Evolutionary conservation across 1,140 invertebrate species (phyloP).

Genomic region (Thrips palmi): DNA sequence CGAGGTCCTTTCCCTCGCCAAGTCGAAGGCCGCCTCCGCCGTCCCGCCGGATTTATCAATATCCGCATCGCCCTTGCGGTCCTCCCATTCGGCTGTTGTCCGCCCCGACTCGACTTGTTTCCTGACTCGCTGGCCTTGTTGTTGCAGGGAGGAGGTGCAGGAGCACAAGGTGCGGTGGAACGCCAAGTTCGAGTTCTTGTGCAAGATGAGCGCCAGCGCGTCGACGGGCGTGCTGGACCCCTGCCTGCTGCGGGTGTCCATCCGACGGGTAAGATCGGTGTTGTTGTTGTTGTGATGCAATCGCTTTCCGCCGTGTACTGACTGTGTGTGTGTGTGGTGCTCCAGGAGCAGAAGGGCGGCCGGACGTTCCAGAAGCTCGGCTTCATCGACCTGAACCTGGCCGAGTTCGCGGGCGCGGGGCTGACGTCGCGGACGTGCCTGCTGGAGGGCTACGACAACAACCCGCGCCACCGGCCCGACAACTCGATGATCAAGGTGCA

Average conservation of each 20-base stretch:
- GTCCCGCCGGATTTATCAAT: too few species aligned
- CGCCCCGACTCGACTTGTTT: neutral
- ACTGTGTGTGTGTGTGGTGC: conserved; percentile 15
- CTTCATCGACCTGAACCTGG: conserved; percentile 89
- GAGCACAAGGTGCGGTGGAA: conserved; percentile 88
- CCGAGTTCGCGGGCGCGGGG: conserved; percentile 90
- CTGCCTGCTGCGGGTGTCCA: conserved; percentile 77
- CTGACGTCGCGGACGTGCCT: conserved; percentile 65
- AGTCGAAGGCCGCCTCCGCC: too few species aligned
- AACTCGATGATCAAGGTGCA: conserved; percentile 86
- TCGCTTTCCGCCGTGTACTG: too few species aligned
- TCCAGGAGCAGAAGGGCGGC: conserved; percentile 64
- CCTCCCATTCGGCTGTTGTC: conserved; percentile 4
- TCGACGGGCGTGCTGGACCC: conserved; percentile 85
- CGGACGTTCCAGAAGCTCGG: conserved; percentile 89
- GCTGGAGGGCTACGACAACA: conserved; percentile 85
- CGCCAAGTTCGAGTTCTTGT: conserved; percentile 74
- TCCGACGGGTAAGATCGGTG: conserved; percentile 75
- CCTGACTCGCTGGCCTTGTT: too few species aligned
- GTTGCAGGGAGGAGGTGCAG: conserved; percentile 71
- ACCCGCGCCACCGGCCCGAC: conserved; percentile 75
- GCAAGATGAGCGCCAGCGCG: conserved; percentile 93
- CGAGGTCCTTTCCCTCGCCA: too few species aligned
- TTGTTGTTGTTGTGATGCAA: too few species aligned
- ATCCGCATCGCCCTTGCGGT: too few species aligned